A percentile compares a stretch with the other conserved stretches of the same genome.
Evolutionary conservation across 2,797 vertebrate species (phyloP).

Genomic region (Sebastes hubbsi): DNA sequence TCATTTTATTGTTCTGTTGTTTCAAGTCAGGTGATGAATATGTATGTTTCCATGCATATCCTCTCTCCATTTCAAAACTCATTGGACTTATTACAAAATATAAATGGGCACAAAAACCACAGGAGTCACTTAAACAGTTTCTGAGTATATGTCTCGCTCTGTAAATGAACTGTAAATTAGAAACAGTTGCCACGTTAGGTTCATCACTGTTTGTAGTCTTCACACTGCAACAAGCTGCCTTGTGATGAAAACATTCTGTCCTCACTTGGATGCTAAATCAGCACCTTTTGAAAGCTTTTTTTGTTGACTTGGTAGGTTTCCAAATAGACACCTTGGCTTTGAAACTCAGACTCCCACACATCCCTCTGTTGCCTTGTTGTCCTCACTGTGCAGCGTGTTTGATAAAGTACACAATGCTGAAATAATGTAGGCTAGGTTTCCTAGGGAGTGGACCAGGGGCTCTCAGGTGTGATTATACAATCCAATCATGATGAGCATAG

Average conservation of each 20-base stretch:
- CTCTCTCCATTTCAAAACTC: background rate
- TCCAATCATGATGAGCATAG: background rate
- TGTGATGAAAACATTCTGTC: constrained; percentile 18
- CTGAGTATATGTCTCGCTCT: background rate
- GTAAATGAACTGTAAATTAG: background rate
- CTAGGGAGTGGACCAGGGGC: background rate
- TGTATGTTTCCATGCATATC: background rate
- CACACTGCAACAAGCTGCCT: background rate
- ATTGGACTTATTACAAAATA: background rate
- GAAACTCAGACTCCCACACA: constrained; percentile 36
- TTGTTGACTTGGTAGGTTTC: constrained; percentile 17
- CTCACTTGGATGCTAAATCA: background rate
- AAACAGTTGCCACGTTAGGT: background rate
- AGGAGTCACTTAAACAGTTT: background rate
- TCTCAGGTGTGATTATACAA: constrained; percentile 3
- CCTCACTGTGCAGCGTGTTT: background rate
- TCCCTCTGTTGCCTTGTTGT: constrained; percentile 2
- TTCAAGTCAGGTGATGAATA: background rate
- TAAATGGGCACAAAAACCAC: background rate
- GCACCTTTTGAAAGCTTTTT: background rate
- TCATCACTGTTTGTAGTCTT: background rate
- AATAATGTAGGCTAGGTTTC: background rate
- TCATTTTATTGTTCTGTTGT: background rate
- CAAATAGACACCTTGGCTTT: constrained; percentile 30
- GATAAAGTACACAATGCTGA: background rate